Evolutionary conservation across 2,888 invertebrate genomes (phyloP), one percentile per base, ranked within the genome.

Genomic region (Hydroisotoma schaefferi): DNA sequence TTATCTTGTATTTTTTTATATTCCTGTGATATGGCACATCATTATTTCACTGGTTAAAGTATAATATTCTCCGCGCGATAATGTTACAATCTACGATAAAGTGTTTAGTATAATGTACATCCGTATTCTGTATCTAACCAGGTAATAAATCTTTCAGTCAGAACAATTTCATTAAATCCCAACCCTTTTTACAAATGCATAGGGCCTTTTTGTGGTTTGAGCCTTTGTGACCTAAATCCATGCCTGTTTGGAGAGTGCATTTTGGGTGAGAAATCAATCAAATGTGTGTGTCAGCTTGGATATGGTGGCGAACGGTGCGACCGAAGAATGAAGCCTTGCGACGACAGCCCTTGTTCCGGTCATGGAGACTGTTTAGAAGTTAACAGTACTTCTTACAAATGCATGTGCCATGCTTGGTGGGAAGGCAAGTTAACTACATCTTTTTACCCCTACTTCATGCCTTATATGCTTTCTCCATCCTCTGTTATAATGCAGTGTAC

Each of bases 361-460:
- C 80, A 87, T 20, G 90, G 90, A 2, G 82, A 84, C 22, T 90
- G 90, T 74, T 78, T 83, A 12, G 86, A 86, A 72, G 79, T 82
- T 48, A 85, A 84, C 65, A 75, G 75, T 53, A 75, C 75, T 29
- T 80, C 81, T 0, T 87, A 85, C 74, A 78, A 82, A 58, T 90
- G 90, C 75, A 81, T 83, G 69, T 83, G 90, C 74, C 85, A 87
- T 74, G 86, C 87, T 0, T 87, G 87, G 78, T 87, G 85, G 84
- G 84, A 84, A 75, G 87, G 87, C 78, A 28, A 48, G 48, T 6
- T 28, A 43, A 6, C 6, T n/a, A n/a, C 20, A 43, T 10, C 15
- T 18, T 6, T 18, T 6, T 18, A 43, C 43, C 6, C 20, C 18
- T 43, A 43, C 10, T n/a, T 10, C n/a, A n/a, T n/a, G n/a, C n/a